Percentiles rank a stretch among this genome's conserved stretches.
phyloP scores from a whole-genome alignment of 2,888 invertebrate species.

The Teleiodes luculella region DNA sequence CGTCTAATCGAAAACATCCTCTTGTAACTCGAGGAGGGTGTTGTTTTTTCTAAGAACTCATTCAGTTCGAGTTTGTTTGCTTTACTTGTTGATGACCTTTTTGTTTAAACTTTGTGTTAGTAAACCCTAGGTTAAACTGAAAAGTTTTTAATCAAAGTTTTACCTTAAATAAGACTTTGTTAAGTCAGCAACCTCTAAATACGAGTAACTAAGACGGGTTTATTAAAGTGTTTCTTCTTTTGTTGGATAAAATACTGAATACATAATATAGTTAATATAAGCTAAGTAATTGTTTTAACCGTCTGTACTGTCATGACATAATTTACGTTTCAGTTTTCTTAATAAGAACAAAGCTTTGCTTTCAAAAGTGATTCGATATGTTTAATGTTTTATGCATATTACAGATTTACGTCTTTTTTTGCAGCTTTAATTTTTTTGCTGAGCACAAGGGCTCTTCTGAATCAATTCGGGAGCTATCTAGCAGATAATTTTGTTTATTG shows the following conservation, averaged over 20 bases:
- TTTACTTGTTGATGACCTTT: slow-evolving; percentile 5
- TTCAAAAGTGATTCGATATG: no score
- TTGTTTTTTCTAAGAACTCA: background rate
- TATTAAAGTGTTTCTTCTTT: background rate
- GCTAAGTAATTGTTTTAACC: background rate
- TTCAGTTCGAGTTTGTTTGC: background rate
- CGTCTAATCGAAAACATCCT: background rate
- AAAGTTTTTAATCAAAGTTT: slow-evolving; percentile 10
- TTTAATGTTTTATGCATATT: no score
- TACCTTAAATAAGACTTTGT: background rate
- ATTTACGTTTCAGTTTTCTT: no score
- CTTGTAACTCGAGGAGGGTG: background rate
- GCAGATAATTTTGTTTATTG: no score
- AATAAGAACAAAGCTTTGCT: no score
- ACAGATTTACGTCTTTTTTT: no score
- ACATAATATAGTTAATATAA: background rate
- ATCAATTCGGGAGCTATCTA: no score
- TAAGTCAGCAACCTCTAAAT: slow-evolving; percentile 4
- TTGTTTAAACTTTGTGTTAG: slow-evolving; percentile 4
- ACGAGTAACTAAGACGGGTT: background rate
- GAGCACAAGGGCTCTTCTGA: no score
- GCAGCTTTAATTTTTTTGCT: no score
- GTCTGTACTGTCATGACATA: no score
- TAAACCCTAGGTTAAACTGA: slow-evolving; percentile 4
- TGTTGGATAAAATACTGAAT: background rate